These are phyloP conservation scores for Thalpophila matura DNA, from an alignment of 2,888 invertebrate species.

Conservation along the genomic window DNA sequence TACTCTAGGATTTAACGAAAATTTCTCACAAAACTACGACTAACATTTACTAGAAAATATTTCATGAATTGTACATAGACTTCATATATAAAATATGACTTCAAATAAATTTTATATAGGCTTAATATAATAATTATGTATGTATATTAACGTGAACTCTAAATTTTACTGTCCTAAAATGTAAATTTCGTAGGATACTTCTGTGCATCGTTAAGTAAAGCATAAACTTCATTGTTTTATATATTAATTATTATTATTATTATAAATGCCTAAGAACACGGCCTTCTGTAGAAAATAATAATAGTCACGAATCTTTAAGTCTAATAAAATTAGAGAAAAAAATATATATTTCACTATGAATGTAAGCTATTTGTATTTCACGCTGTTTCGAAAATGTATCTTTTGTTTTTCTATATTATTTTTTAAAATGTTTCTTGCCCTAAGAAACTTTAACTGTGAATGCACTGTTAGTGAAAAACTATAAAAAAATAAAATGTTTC, in stretches of 20 bases:
- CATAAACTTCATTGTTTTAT: constrained; percentile 58
- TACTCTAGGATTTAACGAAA: constrained; percentile 11
- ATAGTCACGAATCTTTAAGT: constrained; percentile 74
- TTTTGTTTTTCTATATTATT: constrained; percentile 59
- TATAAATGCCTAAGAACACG: constrained; percentile 80
- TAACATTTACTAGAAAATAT: constrained; percentile 25
- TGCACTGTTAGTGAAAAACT: constrained; percentile 87
- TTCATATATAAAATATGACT: constrained; percentile 34
- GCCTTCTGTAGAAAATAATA: constrained; percentile 79
- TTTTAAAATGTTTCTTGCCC: constrained; percentile 73
- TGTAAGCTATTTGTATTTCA: constrained; percentile 83
- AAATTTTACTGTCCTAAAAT: constrained; percentile 47
- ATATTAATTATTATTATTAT: constrained; percentile 52
- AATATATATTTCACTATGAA: constrained; percentile 69
- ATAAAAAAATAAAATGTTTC: constrained; percentile 87
- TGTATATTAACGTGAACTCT: constrained; percentile 38
- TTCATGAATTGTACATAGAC: constrained; percentile 46
- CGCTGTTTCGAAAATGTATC: constrained; percentile 75
- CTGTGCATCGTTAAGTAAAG: constrained; percentile 47
- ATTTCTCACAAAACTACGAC: not conserved
- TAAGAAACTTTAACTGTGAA: constrained; percentile 84
- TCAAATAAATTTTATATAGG: constrained; percentile 31
- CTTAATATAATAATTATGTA: constrained; percentile 39
- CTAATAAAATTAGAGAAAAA: constrained; percentile 65
- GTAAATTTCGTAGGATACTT: constrained; percentile 51